Conservation (phyloP, 2,113 vertebrate genomes). For the Arizona elegans region DNA sequence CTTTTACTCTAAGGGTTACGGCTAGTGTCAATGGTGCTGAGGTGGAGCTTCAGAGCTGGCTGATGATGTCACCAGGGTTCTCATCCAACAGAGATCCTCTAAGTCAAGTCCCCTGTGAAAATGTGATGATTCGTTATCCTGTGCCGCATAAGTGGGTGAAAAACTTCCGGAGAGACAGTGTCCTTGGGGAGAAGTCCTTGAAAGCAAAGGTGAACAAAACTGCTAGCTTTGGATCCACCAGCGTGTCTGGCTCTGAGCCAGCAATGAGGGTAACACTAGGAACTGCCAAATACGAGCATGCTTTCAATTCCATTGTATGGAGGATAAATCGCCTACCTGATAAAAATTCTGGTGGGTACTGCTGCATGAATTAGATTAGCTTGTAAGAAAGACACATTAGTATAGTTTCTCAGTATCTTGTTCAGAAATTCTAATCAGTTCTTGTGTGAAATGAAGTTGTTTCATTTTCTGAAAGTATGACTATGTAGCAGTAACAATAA, state of each 20-base stretch:
- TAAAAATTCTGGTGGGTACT: slow-evolving; percentile 85
- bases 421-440: background rate
- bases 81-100: slow-evolving; percentile 82
- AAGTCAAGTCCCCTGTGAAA: slow-evolving; percentile 84
- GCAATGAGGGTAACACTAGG: slow-evolving; percentile 90
- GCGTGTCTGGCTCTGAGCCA: slow-evolving; percentile 82
- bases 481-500: background rate
- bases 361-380: background rate
- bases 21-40: slow-evolving; percentile 81
- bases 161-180: slow-evolving; percentile 84
- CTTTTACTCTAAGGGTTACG: slow-evolving; percentile 81
- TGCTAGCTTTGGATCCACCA: slow-evolving; percentile 81
- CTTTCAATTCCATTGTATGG: slow-evolving; percentile 88
- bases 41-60: slow-evolving; percentile 89
- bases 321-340: slow-evolving; percentile 85
- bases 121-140: slow-evolving; percentile 82
- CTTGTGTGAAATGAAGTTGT: background rate
- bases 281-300: slow-evolving; percentile 87
- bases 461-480: background rate
- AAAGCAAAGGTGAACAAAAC: slow-evolving; percentile 89
- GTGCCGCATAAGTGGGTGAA: slow-evolving; percentile 86
- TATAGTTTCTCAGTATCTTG: background rate
- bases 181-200: slow-evolving; percentile 83
- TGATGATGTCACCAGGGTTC: slow-evolving; percentile 84
- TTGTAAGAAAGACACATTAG: background rate